These are phyloP conservation scores for Brevimyrus niger DNA, from an alignment of 2,113 vertebrate genomes.

Conservation along the genomic window DNA sequence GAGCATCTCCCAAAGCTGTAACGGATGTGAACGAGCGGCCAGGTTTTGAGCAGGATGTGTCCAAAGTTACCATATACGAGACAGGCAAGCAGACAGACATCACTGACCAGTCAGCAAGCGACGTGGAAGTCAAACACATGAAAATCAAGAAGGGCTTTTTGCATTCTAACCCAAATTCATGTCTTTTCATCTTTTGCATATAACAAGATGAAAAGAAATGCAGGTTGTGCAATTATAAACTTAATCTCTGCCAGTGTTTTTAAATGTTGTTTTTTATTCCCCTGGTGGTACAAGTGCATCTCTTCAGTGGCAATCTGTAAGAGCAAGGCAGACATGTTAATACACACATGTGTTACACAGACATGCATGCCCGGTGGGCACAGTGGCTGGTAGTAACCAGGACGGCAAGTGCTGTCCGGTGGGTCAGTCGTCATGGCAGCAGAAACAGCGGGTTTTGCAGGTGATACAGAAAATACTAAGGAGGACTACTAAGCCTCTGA, in stretches of 20 bases:
- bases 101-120: slow-evolving; percentile 31
- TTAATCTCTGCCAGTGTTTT: slow-evolving; percentile 31
- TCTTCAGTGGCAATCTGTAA: slow-evolving; percentile 81
- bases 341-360: slow-evolving; percentile 47
- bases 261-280: slow-evolving; percentile 56
- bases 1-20: background rate
- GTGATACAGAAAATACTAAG: background rate
- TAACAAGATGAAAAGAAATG: slow-evolving; percentile 31
- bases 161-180: slow-evolving; percentile 34
- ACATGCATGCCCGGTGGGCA: slow-evolving; percentile 34
- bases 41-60: slow-evolving; percentile 65
- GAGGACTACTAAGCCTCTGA: background rate
- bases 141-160: slow-evolving; percentile 10
- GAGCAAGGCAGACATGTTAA: slow-evolving; percentile 99
- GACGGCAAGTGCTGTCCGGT: background rate
- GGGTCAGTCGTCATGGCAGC: slow-evolving; percentile 6
- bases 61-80: slow-evolving; percentile 49
- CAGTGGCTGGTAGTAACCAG: slow-evolving; percentile 21
- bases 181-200: slow-evolving; percentile 17
- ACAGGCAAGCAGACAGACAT: slow-evolving; percentile 23
- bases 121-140: slow-evolving; percentile 31
- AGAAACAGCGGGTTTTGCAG: background rate
- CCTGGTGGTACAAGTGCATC: slow-evolving; percentile 56
- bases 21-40: slow-evolving; percentile 12
- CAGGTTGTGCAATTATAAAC: slow-evolving; percentile 30